Evolutionary conservation across 92 coral and sea anemone genomes (phyloP).

Genomic region (Nematostella vectensis): DNA sequence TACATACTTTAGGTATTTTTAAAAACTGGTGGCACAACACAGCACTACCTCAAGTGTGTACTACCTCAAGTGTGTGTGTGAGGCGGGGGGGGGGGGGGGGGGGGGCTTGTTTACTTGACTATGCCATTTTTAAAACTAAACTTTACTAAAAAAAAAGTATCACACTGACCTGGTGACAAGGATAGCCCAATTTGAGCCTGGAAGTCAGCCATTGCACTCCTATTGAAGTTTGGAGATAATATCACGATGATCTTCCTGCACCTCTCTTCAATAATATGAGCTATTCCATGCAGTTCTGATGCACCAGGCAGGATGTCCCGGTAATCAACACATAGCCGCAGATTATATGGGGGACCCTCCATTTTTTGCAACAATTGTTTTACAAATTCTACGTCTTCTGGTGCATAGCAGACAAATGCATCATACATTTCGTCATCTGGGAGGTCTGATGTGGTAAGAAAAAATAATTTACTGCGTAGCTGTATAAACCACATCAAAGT

Average conservation of each 20-base stretch:
- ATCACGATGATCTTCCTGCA: conserved; percentile 64
- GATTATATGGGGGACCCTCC: conserved; percentile 59
- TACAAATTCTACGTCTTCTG: conserved; percentile 65
- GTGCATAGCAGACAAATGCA: conserved; percentile 74
- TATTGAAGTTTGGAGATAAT: conserved; percentile 66
- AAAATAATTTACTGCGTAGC: neutral
- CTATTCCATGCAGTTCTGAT: conserved; percentile 26
- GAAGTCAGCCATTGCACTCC: conserved; percentile 49
- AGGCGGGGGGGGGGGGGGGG: too few species aligned
- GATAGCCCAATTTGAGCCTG: conserved; percentile 68
- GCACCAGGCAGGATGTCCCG: conserved; percentile 69
- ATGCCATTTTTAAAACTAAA: too few species aligned
- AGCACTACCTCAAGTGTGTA: too few species aligned
- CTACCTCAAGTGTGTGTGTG: too few species aligned
- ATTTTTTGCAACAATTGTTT: conserved; percentile 37
- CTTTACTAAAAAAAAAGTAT: neutral
- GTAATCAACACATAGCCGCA: conserved; percentile 63
- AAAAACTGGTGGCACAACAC: too few species aligned
- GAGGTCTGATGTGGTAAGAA: conserved; percentile 20
- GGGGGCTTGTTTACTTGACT: too few species aligned
- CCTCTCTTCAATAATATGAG: conserved; percentile 48
- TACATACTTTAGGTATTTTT: too few species aligned
- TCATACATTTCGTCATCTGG: conserved; percentile 52
- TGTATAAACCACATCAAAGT: too few species aligned
- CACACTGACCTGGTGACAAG: conserved; percentile 73